Evolutionary conservation across 2,113 vertebrate species (phyloP).

Genomic region (Pica pica): DNA sequence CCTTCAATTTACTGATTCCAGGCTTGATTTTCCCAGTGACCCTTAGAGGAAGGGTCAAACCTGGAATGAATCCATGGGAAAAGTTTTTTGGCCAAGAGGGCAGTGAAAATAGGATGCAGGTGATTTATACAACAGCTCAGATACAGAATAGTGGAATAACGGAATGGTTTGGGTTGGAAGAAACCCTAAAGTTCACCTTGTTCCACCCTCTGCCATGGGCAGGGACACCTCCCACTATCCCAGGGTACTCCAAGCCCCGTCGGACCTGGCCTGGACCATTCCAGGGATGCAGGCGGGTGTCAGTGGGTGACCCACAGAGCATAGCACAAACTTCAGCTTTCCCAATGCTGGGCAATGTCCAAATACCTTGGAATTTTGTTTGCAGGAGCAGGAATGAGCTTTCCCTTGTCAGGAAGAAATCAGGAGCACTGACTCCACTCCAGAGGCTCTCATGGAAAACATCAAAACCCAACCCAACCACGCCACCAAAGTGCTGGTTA

Average conservation of each 20-base stretch:
- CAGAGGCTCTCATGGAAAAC: neutral
- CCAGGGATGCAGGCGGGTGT: neutral
- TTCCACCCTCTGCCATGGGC: neutral
- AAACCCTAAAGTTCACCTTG: neutral
- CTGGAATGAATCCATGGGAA: neutral
- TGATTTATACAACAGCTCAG: neutral
- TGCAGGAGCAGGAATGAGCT: neutral
- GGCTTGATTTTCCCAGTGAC: neutral
- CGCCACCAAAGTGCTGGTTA: neutral
- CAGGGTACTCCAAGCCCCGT: rapidly evolving
- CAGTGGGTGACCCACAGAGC: neutral
- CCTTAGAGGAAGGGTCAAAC: neutral
- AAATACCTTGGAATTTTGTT: neutral
- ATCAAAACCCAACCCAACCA: neutral
- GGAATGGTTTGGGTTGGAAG: neutral
- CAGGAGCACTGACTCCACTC: neutral
- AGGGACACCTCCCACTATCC: neutral
- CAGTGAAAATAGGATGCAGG: neutral
- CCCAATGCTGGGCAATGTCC: rapidly evolving
- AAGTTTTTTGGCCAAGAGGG: neutral
- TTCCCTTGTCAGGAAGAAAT: neutral
- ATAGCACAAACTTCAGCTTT: neutral
- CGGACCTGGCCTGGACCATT: neutral
- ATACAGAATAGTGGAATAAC: neutral
- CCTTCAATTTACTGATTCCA: neutral